Base-by-base conservation (phyloP, 2,797 vertebrate species). In the Chlorospingus semifuscus region DNA sequence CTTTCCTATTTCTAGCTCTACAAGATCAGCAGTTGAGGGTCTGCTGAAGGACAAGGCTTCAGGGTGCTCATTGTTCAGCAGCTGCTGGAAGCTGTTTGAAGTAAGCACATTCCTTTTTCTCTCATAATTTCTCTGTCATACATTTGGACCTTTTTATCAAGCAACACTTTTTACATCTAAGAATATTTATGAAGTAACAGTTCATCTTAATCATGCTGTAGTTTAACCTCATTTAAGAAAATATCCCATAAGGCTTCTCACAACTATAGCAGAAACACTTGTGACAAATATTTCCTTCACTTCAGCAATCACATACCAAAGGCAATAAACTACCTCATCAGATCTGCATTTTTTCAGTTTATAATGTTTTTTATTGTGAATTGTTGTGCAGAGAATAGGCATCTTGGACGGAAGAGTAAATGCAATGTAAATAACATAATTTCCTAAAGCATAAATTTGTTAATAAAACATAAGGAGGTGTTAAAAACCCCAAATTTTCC, bases 11-110 rank as follows among this genome's bases (percentile, higher is more conserved):
- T 72, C 41, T 77, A 80, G 49, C 39, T 37, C 30, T 83, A 30
- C 27, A 66, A 72, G 68, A 56, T 49, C 41, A 16, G 15, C 52
- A 68, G 49, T 39, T 82, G 41, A 68, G 8, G 36, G 34, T 77
- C 70, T 84, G 42, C 41, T 90, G 78, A 92, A 74, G 60, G 77
- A 70, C 12, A 5, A 46, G 32, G 7, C 36, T 90, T 94, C 60
- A 89, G 78, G 78, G 30, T 53, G 15, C 42, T 83, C 44, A 29
- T 65, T 76, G 41, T 30, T 92, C 55, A 86, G 56, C 94, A 89
- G 90, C 74, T 93, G 92, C 59, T 96, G 63, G 86, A 90, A 94
- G 32, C 46, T 90, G 32, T 93, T 94, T 90, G 53, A 86, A 91
- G 76, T 70, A 76, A 84, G 21, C 52, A 70, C 13, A 87, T 75